Evolutionary conservation across 2,113 vertebrate species (phyloP).

Genomic region (Pomatorhinus ruficollis): DNA sequence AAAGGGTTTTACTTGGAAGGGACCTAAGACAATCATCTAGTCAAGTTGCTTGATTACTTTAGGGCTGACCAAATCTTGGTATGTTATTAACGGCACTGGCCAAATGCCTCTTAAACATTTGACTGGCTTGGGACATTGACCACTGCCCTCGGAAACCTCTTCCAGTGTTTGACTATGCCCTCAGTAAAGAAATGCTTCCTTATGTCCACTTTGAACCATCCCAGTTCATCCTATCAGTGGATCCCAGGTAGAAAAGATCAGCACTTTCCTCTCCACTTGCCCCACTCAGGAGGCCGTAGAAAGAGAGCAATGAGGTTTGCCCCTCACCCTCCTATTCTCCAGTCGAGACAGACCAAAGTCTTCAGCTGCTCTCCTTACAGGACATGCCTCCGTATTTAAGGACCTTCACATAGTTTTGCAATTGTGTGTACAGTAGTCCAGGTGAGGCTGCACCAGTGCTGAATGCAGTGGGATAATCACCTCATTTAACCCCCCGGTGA

Average conservation of each 20-base stretch:
- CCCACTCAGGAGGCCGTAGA: background rate
- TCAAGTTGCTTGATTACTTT: background rate
- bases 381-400: accelerated
- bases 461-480: background rate
- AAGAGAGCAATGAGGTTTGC: accelerated
- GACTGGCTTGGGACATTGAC: accelerated
- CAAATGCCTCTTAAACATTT: background rate
- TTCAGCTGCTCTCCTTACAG: background rate
- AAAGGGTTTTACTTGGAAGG: background rate
- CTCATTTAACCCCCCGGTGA: background rate
- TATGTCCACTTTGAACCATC: background rate
- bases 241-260: background rate
- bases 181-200: background rate
- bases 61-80: background rate
- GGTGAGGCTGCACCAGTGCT: background rate
- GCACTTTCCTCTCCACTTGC: background rate
- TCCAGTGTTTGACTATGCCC: background rate
- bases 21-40: accelerated
- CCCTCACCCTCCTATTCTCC: background rate
- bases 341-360: background rate
- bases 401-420: background rate
- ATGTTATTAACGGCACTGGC: background rate
- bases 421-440: accelerated
- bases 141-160: background rate
- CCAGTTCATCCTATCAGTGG: accelerated